A percentile compares a stretch with the other conserved stretches of the same genome.
These are phyloP conservation scores for Poliocrania exsul DNA, from an alignment of 2,797 vertebrate genomes.

Conservation along the genomic window DNA sequence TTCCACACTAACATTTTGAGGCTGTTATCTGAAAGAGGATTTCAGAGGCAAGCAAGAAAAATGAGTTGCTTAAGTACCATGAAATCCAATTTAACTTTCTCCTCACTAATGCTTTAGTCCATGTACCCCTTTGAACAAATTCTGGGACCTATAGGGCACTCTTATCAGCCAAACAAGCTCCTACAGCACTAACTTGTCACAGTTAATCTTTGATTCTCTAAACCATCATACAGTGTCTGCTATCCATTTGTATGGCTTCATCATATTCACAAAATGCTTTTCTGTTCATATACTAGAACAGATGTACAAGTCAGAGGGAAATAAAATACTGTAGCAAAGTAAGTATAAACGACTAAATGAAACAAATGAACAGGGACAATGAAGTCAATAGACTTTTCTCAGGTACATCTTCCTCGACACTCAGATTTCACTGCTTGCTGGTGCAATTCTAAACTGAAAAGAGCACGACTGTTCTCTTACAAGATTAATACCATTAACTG, in stretches of 20 bases:
- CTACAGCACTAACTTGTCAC: neutral
- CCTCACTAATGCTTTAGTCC: neutral
- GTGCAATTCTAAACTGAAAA: neutral
- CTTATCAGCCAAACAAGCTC: neutral
- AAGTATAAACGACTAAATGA: neutral
- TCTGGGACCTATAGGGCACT: fast-evolving
- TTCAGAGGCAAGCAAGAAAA: neutral
- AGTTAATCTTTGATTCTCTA: neutral
- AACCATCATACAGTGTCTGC: neutral
- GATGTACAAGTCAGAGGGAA: fast-evolving
- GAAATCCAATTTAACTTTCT: neutral
- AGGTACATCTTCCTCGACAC: fast-evolving
- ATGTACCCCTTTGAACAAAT: neutral
- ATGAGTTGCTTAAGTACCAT: neutral
- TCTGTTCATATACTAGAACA: neutral
- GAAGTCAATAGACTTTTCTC: too few relatives aligned
- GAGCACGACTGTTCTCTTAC: neutral
- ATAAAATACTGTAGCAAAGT: neutral
- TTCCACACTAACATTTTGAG: neutral
- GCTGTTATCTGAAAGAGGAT: neutral
- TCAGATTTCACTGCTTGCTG: fast-evolving
- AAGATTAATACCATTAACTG: neutral
- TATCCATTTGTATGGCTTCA: neutral
- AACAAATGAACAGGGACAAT: neutral
- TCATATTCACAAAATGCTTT: neutral